These are phyloP conservation scores for Leptopilina boulardi DNA, from an alignment of 1,140 invertebrate species.

Conservation along the genomic window DNA sequence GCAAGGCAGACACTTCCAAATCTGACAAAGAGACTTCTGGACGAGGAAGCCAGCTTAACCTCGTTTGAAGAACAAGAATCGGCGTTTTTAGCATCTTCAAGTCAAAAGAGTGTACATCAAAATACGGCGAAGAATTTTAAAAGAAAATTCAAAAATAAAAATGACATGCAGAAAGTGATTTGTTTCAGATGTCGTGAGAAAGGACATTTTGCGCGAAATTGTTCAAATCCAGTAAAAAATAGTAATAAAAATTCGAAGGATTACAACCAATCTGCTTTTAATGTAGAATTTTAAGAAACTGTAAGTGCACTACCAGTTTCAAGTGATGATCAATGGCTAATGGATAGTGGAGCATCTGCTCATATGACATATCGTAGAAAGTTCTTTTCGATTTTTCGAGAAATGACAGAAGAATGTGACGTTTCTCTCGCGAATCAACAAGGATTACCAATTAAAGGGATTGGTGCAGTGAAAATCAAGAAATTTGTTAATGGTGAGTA, in stretches of 20 bases:
- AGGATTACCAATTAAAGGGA: not conserved
- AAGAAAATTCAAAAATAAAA: not conserved
- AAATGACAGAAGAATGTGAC: not conserved
- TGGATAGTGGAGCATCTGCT: not conserved
- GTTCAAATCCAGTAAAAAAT: not conserved
- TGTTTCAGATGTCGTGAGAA: not conserved
- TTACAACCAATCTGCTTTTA: not conserved
- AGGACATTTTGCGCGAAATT: not conserved
- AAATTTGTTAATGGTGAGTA: not conserved
- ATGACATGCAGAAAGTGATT: not conserved
- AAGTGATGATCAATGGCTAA: not conserved
- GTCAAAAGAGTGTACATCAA: not conserved
- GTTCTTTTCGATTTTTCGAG: not conserved
- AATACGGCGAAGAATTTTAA: not conserved
- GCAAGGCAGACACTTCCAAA: slow-evolving; percentile 63
- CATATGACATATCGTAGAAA: not conserved
- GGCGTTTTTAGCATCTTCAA: not conserved
- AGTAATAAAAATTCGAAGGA: not conserved
- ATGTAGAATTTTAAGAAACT: not conserved
- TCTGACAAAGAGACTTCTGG: slow-evolving; percentile 66
- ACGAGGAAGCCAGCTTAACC: slow-evolving; percentile 59
- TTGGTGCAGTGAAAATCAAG: not conserved
- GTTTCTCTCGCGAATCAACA: not conserved
- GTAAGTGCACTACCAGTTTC: not conserved
- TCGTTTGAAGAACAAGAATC: slow-evolving; percentile 24